Evolutionary conservation across 2,888 invertebrate genomes (phyloP).

Genomic region (Vesta saturnalis): DNA sequence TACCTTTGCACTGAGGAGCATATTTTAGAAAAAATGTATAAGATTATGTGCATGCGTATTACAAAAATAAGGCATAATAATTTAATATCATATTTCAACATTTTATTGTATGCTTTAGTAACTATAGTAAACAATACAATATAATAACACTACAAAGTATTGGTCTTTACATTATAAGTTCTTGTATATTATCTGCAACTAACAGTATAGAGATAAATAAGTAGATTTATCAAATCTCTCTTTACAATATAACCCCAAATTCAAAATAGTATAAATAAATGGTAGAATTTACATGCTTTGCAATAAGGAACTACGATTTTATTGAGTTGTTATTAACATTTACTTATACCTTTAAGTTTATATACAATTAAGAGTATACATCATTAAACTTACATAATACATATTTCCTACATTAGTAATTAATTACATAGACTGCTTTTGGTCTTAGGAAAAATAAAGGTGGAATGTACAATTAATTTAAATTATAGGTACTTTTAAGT

Average conservation of each 20-base stretch:
- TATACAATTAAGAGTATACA: constrained; percentile 18
- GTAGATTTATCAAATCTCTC: neutral
- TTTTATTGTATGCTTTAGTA: constrained; percentile 32
- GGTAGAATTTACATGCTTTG: neutral
- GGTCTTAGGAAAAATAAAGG: neutral
- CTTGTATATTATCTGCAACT: constrained; percentile 2
- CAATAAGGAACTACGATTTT: constrained; percentile 22
- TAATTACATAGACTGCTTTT: neutral
- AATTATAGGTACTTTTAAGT: neutral
- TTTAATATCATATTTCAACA: constrained; percentile 30
- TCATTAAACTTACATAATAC: neutral
- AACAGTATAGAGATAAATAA: constrained; percentile 10
- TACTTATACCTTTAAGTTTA: constrained; percentile 7
- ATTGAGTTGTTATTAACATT: constrained; percentile 18
- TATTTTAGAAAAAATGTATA: no score
- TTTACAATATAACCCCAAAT: neutral
- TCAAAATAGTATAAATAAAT: constrained; percentile 7
- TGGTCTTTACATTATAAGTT: constrained; percentile 30
- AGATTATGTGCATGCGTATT: no score
- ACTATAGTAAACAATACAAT: constrained; percentile 24
- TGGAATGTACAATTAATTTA: neutral
- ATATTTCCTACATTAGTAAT: neutral
- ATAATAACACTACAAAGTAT: constrained; percentile 28
- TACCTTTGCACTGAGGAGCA: no score
- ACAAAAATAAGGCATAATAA: no score